These are phyloP conservation scores for Leucoma salicis DNA, from an alignment of 2,888 invertebrate species.

Conservation along the genomic window DNA sequence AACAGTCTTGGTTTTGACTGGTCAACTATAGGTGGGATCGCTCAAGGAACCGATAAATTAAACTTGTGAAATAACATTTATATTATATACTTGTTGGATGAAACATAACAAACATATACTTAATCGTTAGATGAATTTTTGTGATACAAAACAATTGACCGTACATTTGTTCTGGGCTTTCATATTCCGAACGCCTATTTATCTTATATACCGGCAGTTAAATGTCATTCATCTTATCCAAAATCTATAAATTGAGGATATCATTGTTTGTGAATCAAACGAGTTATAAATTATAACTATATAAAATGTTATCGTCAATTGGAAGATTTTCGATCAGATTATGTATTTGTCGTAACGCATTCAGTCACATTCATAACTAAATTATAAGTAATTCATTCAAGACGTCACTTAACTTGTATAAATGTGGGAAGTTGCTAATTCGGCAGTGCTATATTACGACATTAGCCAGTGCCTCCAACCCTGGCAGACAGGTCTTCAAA, in stretches of 20 bases:
- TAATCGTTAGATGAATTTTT: slow-evolving; percentile 19
- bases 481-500: slow-evolving; percentile 56
- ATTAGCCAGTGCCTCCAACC: slow-evolving; percentile 53
- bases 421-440: slow-evolving; percentile 30
- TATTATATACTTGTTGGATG: slow-evolving; percentile 17
- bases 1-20: slow-evolving; percentile 78
- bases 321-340: slow-evolving; percentile 1
- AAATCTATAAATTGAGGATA: not conserved
- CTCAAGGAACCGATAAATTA: slow-evolving; percentile 55
- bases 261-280: not conserved
- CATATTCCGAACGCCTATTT: not conserved
- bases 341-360: slow-evolving; percentile 14
- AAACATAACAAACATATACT: slow-evolving; percentile 20
- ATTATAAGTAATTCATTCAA: slow-evolving; percentile 21
- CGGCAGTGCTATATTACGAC: slow-evolving; percentile 44
- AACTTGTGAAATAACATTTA: slow-evolving; percentile 23
- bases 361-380: slow-evolving; percentile 22
- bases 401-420: slow-evolving; percentile 21
- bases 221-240: not conserved
- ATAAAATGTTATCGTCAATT: not conserved
- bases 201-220: not conserved
- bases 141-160: slow-evolving; percentile 51
- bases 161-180: slow-evolving; percentile 37
- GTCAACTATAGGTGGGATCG: slow-evolving; percentile 74
- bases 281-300: not conserved